Evolutionary conservation across 2,113 vertebrate genomes (phyloP).

Genomic region (Pseudonaja textilis): DNA sequence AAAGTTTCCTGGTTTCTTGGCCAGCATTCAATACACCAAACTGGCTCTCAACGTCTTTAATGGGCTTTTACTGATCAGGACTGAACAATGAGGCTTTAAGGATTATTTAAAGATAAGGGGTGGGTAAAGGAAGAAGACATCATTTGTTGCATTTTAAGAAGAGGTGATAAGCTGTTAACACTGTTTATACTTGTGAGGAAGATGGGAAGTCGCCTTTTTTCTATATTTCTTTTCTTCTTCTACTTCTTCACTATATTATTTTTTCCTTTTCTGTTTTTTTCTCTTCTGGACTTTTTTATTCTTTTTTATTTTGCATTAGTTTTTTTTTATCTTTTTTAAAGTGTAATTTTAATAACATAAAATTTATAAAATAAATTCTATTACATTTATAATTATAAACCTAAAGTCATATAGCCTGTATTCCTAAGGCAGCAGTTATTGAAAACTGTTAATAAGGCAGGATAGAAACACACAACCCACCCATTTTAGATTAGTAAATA

Average conservation of each 20-base stretch:
- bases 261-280: not conserved
- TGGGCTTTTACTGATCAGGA: not conserved
- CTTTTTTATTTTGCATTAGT: not conserved
- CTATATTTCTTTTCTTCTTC: not conserved
- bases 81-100: not conserved
- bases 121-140: not conserved
- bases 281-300: not conserved
- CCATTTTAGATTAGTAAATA: constrained; percentile 25
- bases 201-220: not conserved
- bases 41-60: not conserved
- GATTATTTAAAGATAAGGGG: not conserved
- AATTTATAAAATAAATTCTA: not conserved
- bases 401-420: not conserved
- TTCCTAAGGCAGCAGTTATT: not conserved
- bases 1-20: not conserved
- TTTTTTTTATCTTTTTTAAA: not conserved
- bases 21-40: not conserved
- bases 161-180: not conserved
- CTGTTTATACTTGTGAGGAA: not conserved
- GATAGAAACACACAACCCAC: not conserved
- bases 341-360: not conserved
- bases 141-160: not conserved
- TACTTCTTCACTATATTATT: not conserved
- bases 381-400: constrained; percentile 19
- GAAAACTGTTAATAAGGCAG: constrained; percentile 2